phyloP scores from a whole-genome alignment of 2,888 invertebrate genomes.

The Mayetiola destructor region DNA sequence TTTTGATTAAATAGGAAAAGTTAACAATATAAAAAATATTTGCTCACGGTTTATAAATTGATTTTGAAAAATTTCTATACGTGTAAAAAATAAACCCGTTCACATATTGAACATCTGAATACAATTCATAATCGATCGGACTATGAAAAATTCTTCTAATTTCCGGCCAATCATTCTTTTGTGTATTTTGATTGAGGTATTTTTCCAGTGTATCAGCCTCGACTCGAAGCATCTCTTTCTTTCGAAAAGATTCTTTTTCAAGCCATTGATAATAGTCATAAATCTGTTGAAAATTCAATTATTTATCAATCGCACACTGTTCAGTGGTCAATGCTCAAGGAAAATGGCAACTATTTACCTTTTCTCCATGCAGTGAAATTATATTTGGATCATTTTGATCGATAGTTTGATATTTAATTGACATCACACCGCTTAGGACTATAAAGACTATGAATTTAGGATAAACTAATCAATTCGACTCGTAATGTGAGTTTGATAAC shows the following conservation, averaged over 20 bases:
- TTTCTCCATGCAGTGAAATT: neutral
- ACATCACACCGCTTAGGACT: too few relatives aligned
- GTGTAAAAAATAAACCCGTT: constrained; percentile 1
- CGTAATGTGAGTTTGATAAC: too few relatives aligned
- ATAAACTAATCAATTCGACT: too few relatives aligned
- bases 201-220: neutral
- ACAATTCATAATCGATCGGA: constrained; percentile 6
- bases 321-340: too few relatives aligned
- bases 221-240: neutral
- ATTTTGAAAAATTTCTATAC: neutral
- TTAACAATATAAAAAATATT: neutral
- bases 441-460: too few relatives aligned
- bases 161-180: neutral
- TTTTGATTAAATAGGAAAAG: too few relatives aligned
- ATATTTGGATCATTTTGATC: neutral
- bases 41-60: constrained; percentile 10
- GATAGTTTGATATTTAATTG: neutral
- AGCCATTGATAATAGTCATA: neutral
- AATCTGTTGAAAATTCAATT: constrained; percentile 7
- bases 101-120: neutral
- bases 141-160: neutral
- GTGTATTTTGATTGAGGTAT: neutral
- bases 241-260: neutral
- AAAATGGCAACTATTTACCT: neutral
- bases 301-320: too few relatives aligned